A percentile compares a stretch with the other conserved stretches of the same genome.
Evolutionary conservation across 2,797 vertebrate genomes (phyloP).

Genomic region (Galagoides demidoff): DNA sequence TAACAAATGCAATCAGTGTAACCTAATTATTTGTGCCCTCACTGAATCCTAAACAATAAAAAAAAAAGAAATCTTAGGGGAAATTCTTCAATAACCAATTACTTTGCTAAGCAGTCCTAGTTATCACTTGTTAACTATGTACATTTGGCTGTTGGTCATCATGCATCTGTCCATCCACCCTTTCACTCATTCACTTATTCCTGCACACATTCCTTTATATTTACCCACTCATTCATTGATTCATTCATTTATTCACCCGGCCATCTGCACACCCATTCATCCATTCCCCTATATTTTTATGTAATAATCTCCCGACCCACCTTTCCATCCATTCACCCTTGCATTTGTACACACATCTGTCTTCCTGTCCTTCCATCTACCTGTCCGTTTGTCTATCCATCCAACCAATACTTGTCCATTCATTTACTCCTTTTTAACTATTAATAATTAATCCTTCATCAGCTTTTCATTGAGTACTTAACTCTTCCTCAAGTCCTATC

Average conservation of each 20-base stretch:
- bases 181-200: neutral
- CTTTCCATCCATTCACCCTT: neutral
- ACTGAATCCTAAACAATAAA: too few relatives aligned
- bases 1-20: too few relatives aligned
- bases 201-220: neutral
- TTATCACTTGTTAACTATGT: neutral
- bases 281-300: neutral
- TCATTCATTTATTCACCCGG: neutral
- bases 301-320: neutral
- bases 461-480: neutral
- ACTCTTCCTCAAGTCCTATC: neutral
- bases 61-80: neutral
- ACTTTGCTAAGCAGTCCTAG: neutral
- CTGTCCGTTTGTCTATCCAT: neutral
- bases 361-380: neutral
- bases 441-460: neutral
- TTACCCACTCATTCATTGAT: neutral
- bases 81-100: neutral
- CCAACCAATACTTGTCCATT: neutral
- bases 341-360: neutral
- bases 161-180: neutral
- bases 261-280: too few relatives aligned
- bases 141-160: neutral
- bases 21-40: too few relatives aligned
- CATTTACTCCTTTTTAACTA: neutral